Percentiles rank a stretch among this genome's conserved stretches.
phyloP scores from a whole-genome alignment of 2,113 vertebrate genomes.

The Dicaeum eximium region DNA sequence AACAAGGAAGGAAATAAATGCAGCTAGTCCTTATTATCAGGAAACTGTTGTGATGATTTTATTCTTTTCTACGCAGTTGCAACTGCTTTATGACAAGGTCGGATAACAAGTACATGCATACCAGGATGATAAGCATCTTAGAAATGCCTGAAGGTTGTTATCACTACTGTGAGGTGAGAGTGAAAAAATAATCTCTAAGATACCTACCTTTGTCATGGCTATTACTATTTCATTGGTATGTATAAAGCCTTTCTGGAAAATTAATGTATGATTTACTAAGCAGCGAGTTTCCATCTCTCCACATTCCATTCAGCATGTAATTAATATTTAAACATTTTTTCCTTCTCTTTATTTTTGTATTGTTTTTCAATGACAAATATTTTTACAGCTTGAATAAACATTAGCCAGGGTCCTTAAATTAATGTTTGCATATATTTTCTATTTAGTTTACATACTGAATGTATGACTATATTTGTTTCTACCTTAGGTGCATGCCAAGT shows the following conservation, averaged over 20 bases:
- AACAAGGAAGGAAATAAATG: constrained; percentile 1
- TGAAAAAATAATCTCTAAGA: neutral
- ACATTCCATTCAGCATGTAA: constrained; percentile 5
- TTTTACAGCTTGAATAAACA: constrained; percentile 38
- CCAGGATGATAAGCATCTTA: neutral
- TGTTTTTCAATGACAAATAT: constrained; percentile 52
- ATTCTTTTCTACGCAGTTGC: neutral
- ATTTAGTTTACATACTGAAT: neutral
- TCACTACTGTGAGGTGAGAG: neutral
- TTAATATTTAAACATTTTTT: constrained; percentile 54
- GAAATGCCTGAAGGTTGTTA: constrained; percentile 6
- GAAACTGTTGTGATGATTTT: constrained; percentile 20
- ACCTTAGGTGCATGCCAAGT: neutral
- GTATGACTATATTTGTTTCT: neutral
- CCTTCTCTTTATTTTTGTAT: neutral
- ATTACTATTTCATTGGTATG: constrained; percentile 5
- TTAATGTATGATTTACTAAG: constrained; percentile 21
- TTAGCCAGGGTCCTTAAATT: constrained; percentile 8
- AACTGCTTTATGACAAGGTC: constrained; percentile 1
- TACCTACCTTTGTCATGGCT: neutral
- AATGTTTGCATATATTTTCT: constrained; percentile 28
- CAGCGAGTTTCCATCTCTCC: neutral
- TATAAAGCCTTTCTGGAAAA: neutral
- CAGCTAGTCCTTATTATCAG: constrained; percentile 15
- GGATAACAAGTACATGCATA: neutral